phyloP scores from a whole-genome alignment of 2,888 invertebrate species.

The Eupithecia tripunctaria region DNA sequence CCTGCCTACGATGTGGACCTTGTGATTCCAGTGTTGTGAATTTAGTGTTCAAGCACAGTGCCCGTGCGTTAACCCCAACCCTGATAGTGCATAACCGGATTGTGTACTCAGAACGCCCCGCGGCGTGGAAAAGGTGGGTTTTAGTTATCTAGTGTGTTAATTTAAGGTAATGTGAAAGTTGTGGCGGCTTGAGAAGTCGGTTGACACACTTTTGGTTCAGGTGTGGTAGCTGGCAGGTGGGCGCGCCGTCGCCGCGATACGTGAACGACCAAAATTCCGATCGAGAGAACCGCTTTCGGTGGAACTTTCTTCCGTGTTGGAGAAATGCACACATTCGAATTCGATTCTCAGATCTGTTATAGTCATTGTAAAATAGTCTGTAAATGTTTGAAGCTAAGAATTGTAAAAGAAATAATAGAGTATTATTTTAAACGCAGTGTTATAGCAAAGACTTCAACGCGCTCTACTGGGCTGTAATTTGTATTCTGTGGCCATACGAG shows the following conservation, averaged over 20 bases:
- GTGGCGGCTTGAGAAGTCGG: conserved; percentile 77
- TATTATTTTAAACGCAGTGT: conserved; percentile 21
- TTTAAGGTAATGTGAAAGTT: conserved; percentile 84
- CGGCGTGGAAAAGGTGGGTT: conserved; percentile 76
- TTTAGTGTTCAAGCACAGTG: conserved; percentile 78
- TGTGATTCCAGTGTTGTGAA: conserved; percentile 80
- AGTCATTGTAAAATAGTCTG: not conserved
- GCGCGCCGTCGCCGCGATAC: conserved; percentile 75
- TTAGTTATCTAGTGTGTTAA: conserved; percentile 67
- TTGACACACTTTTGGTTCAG: conserved; percentile 83
- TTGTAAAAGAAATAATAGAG: not conserved
- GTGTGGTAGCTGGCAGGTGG: conserved; percentile 79
- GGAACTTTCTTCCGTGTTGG: conserved; percentile 74
- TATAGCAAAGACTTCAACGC: conserved; percentile 81
- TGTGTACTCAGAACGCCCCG: conserved; percentile 73
- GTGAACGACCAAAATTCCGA: conserved; percentile 79
- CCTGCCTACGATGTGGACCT: conserved; percentile 75
- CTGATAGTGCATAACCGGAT: conserved; percentile 82
- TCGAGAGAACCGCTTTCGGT: conserved; percentile 77
- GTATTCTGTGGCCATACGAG: conserved; percentile 37
- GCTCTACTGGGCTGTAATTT: conserved; percentile 49
- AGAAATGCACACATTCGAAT: conserved; percentile 23
- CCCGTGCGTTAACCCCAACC: conserved; percentile 81
- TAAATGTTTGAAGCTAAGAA: not conserved
- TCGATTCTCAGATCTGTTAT: not conserved